Percentiles rank a stretch among this genome's conserved stretches.
phyloP scores from a whole-genome alignment of 2,888 invertebrate genomes.

The Stenurella melanura region DNA sequence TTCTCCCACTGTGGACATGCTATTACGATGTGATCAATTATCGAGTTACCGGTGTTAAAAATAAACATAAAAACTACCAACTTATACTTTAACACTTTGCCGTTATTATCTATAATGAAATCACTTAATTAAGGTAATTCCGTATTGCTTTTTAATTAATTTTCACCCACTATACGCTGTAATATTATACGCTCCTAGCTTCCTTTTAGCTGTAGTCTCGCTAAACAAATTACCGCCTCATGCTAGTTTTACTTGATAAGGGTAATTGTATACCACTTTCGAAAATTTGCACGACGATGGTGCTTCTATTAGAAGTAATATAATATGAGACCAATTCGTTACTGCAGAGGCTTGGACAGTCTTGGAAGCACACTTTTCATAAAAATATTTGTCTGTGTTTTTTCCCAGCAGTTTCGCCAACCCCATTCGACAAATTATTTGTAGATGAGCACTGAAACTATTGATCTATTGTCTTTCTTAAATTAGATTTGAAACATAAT shows the following conservation, averaged over 20 bases:
- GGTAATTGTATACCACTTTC: neutral
- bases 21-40: conserved; percentile 67
- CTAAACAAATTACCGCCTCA: conserved; percentile 19
- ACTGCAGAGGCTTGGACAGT: too few relatives aligned
- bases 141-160: conserved; percentile 34
- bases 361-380: too few relatives aligned
- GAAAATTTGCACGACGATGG: neutral
- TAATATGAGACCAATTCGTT: too few relatives aligned
- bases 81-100: conserved; percentile 36
- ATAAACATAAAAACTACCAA: conserved; percentile 50
- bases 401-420: too few relatives aligned
- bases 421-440: too few relatives aligned
- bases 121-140: conserved; percentile 28
- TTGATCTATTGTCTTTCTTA: too few relatives aligned
- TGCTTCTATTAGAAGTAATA: neutral
- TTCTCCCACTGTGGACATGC: conserved; percentile 66
- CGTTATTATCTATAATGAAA: conserved; percentile 39
- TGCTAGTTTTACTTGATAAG: neutral
- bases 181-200: conserved; percentile 4
- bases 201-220: neutral
- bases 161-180: conserved; percentile 16
- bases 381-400: too few relatives aligned
- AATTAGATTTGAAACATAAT: too few relatives aligned
- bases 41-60: conserved; percentile 59
- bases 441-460: too few relatives aligned